A percentile compares a stretch with the other conserved stretches of the same genome.
Evolutionary conservation across 2,888 invertebrate genomes (phyloP).

Genomic region (Ceramica pisi): DNA sequence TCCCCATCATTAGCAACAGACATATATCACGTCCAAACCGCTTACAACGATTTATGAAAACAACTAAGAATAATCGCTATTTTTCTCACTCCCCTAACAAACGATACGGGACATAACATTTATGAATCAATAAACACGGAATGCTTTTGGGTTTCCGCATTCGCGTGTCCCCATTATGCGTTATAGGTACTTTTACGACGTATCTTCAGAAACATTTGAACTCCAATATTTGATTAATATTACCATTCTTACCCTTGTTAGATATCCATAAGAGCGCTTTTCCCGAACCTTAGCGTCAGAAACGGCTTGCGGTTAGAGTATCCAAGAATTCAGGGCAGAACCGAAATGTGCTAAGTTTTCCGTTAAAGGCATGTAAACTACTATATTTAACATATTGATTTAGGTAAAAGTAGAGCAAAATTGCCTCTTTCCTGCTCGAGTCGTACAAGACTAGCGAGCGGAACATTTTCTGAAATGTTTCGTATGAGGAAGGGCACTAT

Average conservation of each 20-base stretch:
- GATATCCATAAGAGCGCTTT: constrained; percentile 23
- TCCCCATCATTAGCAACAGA: constrained; percentile 55
- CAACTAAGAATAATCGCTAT: constrained; percentile 54
- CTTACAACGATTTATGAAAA: constrained; percentile 58
- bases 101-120: constrained; percentile 63
- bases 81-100: constrained; percentile 55
- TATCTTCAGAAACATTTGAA: constrained; percentile 61
- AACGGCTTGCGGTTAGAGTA: constrained; percentile 41
- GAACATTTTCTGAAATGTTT: constrained; percentile 45
- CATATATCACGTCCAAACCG: constrained; percentile 55
- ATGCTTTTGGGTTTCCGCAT: constrained; percentile 59
- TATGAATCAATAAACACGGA: constrained; percentile 69
- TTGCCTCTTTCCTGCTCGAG: constrained; percentile 33
- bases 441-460: constrained; percentile 29
- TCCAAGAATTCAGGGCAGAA: constrained; percentile 57
- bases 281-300: constrained; percentile 14
- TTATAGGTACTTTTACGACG: constrained; percentile 64
- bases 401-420: constrained; percentile 44
- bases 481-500: constrained; percentile 30
- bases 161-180: constrained; percentile 61
- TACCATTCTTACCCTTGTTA: constrained; percentile 28
- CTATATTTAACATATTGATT: no score
- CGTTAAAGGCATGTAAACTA: constrained; percentile 51
- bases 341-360: constrained; percentile 63
- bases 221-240: constrained; percentile 40